Evolutionary conservation across 1,140 invertebrate species (phyloP), one percentile per base, ranked within the genome.

Genomic region (Drosophila ohnishii): DNA sequence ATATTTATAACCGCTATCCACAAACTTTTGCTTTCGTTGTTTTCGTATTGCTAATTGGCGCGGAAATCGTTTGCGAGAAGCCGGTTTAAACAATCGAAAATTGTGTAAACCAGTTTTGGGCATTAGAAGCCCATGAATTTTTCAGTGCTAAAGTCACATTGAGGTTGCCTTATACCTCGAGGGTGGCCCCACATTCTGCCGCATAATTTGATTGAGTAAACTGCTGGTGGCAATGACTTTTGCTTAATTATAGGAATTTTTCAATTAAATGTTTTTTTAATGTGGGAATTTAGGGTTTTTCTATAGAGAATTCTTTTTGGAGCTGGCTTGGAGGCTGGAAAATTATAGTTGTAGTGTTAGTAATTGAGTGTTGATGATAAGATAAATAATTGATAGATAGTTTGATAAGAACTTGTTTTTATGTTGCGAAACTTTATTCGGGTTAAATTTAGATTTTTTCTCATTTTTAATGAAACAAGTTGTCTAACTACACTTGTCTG

Each of bases 21-120:
- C 75, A 74, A 47, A 87, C 83, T 87, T 80, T 87, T 87, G 84
- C 83, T 87, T 87, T 87, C 83, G 83, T 79, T 80, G 58, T 70
- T 70, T 63, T 63, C 62, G 66, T 28, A 35, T 37, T 75, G 74
- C 84, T 87, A 87, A 87, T 87, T 87, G 75, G 75, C 79, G 80
- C 83, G 83, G 83, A 87, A 86, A 87, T 80, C 70, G 62, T 53
- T 47, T n/a, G 34, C 16, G 4, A 66, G 70, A 79, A 77, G 74
- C 74, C 65, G 64, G 75, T 77, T 77, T 70, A 63, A 70, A 77
- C 74, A 71, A 71, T 71, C 66, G 55, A 71, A 70, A 71, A 71
- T 30, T 14, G 65, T 71, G 51, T 71, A 71, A 71, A 71, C 74
- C 74, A 69, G 74, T 76, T 76, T 76, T 76, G 62, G 73, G 62